A percentile compares a stretch with the other conserved stretches of the same genome.
Evolutionary conservation across 2,113 vertebrate species (phyloP).

Genomic region (Callospermophilus lateralis): DNA sequence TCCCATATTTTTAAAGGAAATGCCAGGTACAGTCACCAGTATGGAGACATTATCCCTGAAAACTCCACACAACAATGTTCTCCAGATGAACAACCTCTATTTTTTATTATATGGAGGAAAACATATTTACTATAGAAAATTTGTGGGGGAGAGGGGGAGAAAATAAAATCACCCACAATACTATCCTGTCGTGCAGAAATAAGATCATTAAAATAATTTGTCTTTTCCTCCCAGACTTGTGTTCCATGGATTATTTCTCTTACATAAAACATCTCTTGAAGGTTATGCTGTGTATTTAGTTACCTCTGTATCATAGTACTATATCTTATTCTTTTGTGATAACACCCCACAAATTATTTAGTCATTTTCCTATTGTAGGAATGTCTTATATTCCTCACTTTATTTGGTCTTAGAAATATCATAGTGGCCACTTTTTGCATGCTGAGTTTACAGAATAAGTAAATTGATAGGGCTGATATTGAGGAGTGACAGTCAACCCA

Average conservation of each 20-base stretch:
- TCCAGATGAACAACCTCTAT: not conserved
- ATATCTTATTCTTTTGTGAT: not conserved
- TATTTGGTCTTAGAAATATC: not conserved
- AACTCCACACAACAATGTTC: not conserved
- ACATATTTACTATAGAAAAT: not conserved
- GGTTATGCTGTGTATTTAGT: not conserved
- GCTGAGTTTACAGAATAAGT: not conserved
- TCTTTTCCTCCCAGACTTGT: not conserved
- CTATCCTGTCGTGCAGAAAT: not conserved
- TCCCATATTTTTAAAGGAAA: constrained; percentile 24
- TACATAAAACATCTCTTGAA: not conserved
- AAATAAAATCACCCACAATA: not conserved
- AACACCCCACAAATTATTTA: not conserved
- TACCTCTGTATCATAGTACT: not conserved
- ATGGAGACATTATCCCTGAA: not conserved
- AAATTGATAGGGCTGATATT: not conserved
- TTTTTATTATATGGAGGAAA: not conserved
- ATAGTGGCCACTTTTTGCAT: not conserved
- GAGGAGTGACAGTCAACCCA: not conserved
- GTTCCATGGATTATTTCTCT: not conserved
- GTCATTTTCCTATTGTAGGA: not conserved
- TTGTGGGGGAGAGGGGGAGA: not conserved
- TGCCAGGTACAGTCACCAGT: not conserved
- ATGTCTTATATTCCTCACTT: not conserved
- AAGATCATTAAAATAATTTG: not conserved